Base-by-base conservation (phyloP, 2,888 invertebrate genomes). In the Campopleginae sp. region DNA sequence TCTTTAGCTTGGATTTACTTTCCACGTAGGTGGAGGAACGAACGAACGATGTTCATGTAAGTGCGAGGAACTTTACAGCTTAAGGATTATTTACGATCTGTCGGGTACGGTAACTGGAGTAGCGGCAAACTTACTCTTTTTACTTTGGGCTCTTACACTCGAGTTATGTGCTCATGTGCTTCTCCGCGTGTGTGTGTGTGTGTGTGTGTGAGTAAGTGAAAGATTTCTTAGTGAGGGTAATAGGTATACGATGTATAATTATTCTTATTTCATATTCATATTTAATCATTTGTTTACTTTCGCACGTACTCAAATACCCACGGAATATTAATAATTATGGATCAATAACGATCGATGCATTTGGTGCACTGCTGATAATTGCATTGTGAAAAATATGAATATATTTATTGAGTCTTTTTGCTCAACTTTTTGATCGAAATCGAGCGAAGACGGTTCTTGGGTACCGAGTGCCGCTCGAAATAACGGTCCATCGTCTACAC, bases 31-130 rank as follows among this genome's bases (percentile, higher is more conserved):
- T 27, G 58, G 14, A 27, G 12, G 27, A 58, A 58, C 23, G 27
- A 27, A 27, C 4, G 14, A 27, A 27, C 27, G 14, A 58, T 58
- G 14, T 27, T 23, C 23, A 58, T 14, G 27, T 17, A 27, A 58
- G 58, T 27, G 58, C 27, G 38, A 38, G 27, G 8, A 58, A 58
- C 58, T 58, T 58, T 10, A 27, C 23, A 58, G 58, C 58, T 58
- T 58, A 58, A 58, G 58, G 6, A 58, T 58, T 42, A 65, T 65
- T 23, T 58, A 58, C 58, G 58, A 58, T 58, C 58, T 58, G 58
- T 58, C 27, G 27, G 27, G 27, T 27, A 58, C 58, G 58, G 58
- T 58, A 58, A 58, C 58, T 58, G 58, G 58, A 58, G 58, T 58
- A 58, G 58, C 58, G 58, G 58, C 58, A 58, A 58, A 58, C 14